Evolutionary conservation across 2,888 invertebrate species (phyloP).

Genomic region (Hydraecia micacea): DNA sequence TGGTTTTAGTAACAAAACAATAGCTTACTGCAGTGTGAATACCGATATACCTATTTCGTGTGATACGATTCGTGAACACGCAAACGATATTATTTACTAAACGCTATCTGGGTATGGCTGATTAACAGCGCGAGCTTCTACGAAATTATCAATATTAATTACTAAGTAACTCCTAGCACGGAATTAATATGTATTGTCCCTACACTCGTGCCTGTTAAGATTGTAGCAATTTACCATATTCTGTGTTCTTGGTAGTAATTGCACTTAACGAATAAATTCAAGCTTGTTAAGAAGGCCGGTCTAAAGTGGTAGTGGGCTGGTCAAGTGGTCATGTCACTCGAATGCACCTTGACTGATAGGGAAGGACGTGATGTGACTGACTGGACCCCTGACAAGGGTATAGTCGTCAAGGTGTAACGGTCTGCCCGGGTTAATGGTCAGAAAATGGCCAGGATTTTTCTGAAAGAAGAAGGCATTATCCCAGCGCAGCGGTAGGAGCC

Average conservation of each 20-base stretch:
- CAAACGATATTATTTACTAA: constrained; percentile 63
- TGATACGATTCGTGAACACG: constrained; percentile 59
- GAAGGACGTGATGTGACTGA: neutral
- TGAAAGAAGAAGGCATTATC: neutral
- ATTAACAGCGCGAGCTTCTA: constrained; percentile 40
- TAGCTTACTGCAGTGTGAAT: constrained; percentile 63
- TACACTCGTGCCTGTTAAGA: constrained; percentile 32
- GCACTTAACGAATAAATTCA: constrained; percentile 31
- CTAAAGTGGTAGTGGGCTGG: constrained; percentile 37
- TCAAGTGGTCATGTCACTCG: constrained; percentile 12
- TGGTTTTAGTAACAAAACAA: constrained; percentile 73
- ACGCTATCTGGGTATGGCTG: constrained; percentile 45
- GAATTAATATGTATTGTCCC: constrained; percentile 59
- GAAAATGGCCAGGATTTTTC: neutral
- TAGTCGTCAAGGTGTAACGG: no score
- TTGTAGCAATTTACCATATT: constrained; percentile 42
- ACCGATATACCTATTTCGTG: constrained; percentile 48
- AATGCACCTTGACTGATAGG: constrained; percentile 20
- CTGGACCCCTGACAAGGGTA: neutral
- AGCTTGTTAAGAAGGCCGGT: constrained; percentile 27
- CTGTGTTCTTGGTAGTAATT: constrained; percentile 37
- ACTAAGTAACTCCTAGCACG: constrained; percentile 54
- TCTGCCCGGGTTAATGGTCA: neutral
- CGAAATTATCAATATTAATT: constrained; percentile 60
- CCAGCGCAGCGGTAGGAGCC: neutral